phyloP scores from a whole-genome alignment of 2,797 vertebrate species.

The Chromobotia macracanthus region DNA sequence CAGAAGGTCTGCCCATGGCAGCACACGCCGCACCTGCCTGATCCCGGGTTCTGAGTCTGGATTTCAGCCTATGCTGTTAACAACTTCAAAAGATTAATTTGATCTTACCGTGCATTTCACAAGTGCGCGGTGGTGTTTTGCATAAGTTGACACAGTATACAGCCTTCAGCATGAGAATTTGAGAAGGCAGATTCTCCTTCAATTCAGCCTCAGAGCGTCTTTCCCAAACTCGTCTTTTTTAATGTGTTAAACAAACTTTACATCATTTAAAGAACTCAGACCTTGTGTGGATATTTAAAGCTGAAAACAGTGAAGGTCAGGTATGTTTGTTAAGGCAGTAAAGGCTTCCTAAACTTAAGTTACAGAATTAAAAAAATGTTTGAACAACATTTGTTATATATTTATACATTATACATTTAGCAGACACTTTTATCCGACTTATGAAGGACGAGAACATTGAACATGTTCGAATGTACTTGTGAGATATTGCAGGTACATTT shows the following conservation, averaged over 20 bases:
- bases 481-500: too few relatives aligned
- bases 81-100: constrained; percentile 78
- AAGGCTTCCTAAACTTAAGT: too few relatives aligned
- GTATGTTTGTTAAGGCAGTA: constrained; percentile 12
- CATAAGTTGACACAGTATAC: constrained; percentile 64
- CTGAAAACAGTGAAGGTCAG: background rate
- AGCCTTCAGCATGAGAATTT: constrained; percentile 72
- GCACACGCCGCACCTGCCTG: constrained; percentile 68
- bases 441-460: too few relatives aligned
- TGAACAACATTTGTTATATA: too few relatives aligned
- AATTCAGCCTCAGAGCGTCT: constrained; percentile 69
- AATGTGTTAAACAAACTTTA: constrained; percentile 66
- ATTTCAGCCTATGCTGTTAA: constrained; percentile 70
- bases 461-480: too few relatives aligned
- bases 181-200: constrained; percentile 68
- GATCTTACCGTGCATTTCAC: constrained; percentile 69
- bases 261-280: constrained; percentile 72
- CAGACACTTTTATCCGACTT: too few relatives aligned
- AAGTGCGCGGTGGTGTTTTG: constrained; percentile 64
- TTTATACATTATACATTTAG: too few relatives aligned
- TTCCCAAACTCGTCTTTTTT: constrained; percentile 64
- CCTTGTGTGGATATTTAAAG: constrained; percentile 61
- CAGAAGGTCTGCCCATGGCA: constrained; percentile 75
- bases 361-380: too few relatives aligned
- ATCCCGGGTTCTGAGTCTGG: constrained; percentile 67